Percentiles rank a stretch among this genome's conserved stretches.
Conservation (phyloP, 2,888 invertebrate species). For the Lathronympha strigana region DNA sequence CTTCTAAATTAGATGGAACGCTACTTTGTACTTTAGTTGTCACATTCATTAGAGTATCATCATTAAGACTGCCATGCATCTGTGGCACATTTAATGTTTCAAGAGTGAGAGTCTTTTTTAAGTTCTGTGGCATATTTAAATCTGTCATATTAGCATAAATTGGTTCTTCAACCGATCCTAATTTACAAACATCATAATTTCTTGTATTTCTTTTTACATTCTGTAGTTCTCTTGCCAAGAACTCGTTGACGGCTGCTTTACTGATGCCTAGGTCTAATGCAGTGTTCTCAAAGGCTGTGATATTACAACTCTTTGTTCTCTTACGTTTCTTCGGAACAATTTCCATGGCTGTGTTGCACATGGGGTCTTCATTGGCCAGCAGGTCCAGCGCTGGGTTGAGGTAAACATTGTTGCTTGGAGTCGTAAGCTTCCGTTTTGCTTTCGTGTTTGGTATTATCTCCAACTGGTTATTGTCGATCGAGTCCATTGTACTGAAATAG, state of each 20-base stretch:
- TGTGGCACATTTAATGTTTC: constrained; percentile 23
- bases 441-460: constrained; percentile 69
- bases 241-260: constrained; percentile 68
- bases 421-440: constrained; percentile 71
- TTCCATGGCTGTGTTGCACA: constrained; percentile 81
- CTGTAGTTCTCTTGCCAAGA: constrained; percentile 69
- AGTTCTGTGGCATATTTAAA: constrained; percentile 24
- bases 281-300: constrained; percentile 72
- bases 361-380: constrained; percentile 75
- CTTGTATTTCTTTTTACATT: constrained; percentile 68
- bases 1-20: constrained; percentile 1
- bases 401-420: constrained; percentile 69
- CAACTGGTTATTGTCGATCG: constrained; percentile 75
- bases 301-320: constrained; percentile 69
- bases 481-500: constrained; percentile 62
- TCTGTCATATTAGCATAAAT: constrained; percentile 64
- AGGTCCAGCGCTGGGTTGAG: constrained; percentile 77
- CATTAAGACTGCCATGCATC: constrained; percentile 20
- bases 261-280: constrained; percentile 73
- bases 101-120: constrained; percentile 18
- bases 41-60: constrained; percentile 7
- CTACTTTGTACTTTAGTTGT: constrained; percentile 4
- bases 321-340: constrained; percentile 75
- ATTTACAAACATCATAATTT: constrained; percentile 24
- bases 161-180: constrained; percentile 52